phyloP scores from a whole-genome alignment of 1,140 invertebrate genomes.

The Drosophila albomicans region DNA sequence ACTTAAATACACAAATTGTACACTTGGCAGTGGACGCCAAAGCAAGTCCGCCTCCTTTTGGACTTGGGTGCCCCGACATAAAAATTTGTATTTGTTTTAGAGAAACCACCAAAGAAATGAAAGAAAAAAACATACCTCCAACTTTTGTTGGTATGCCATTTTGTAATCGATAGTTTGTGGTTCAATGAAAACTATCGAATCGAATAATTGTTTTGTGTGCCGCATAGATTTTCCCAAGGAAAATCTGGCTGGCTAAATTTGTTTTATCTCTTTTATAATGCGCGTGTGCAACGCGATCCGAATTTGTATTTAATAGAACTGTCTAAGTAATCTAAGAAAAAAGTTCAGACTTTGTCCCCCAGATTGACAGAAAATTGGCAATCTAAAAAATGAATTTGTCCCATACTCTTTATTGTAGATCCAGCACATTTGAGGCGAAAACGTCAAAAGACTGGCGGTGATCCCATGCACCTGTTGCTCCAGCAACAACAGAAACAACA shows the following conservation, averaged over 20 bases:
- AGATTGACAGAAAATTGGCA: conserved; percentile 40
- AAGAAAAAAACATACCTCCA: not conserved
- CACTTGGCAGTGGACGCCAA: conserved; percentile 40
- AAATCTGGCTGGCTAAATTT: conserved; percentile 4
- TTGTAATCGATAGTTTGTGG: conserved; percentile 53
- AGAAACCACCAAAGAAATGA: conserved; percentile 12
- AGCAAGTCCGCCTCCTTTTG: too few species aligned
- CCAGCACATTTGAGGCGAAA: conserved; percentile 86
- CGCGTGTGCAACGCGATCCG: not conserved
- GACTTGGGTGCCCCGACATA: conserved; percentile 3
- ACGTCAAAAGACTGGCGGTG: conserved; percentile 87
- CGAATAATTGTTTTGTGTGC: conserved; percentile 34
- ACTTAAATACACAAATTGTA: conserved; percentile 27
- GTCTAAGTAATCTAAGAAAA: conserved; percentile 41
- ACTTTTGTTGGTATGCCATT: conserved; percentile 31
- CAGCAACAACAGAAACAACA: conserved; percentile 85
- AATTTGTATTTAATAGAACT: conserved; percentile 55
- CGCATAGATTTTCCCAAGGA: conserved; percentile 19
- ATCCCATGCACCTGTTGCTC: conserved; percentile 86
- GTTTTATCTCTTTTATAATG: conserved; percentile 1
- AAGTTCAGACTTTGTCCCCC: conserved; percentile 37
- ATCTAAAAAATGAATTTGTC: conserved; percentile 65
- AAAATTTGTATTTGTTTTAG: conserved; percentile 69
- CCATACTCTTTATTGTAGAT: conserved; percentile 84
- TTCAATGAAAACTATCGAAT: not conserved